Percentiles rank a stretch among this genome's conserved stretches.
Evolutionary conservation across 2,797 vertebrate genomes (phyloP).

Genomic region (Bovichtus diacanthus): DNA sequence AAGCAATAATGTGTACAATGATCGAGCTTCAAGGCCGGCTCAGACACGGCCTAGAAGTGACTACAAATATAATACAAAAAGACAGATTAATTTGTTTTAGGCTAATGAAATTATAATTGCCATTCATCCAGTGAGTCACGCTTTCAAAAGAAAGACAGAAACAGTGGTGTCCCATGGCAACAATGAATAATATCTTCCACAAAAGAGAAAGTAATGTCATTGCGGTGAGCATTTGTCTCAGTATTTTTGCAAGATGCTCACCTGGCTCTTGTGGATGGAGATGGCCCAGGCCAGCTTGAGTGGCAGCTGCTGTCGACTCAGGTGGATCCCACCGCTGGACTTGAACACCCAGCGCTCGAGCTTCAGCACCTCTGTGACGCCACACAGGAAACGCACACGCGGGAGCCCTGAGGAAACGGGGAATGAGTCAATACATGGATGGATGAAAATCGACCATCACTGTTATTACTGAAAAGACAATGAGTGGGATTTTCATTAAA

Average conservation of each 20-base stretch:
- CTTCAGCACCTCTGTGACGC: slow-evolving; percentile 88
- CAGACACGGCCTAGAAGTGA: no score
- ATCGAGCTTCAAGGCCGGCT: no score
- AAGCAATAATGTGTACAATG: no score
- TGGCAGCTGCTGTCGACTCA: slow-evolving; percentile 94
- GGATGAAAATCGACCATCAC: neutral
- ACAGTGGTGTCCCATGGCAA: neutral
- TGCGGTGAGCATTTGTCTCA: neutral
- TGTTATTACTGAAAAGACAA: neutral
- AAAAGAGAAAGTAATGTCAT: neutral
- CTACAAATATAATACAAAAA: neutral
- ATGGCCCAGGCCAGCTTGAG: slow-evolving; percentile 98
- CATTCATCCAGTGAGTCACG: slow-evolving; percentile 13
- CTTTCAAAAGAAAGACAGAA: neutral
- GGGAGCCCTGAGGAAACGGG: slow-evolving; percentile 86
- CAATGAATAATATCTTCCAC: neutral
- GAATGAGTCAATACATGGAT: neutral
- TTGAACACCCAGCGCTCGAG: slow-evolving; percentile 93
- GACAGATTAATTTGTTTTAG: neutral
- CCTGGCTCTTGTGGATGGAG: slow-evolving; percentile 99
- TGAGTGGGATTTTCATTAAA: neutral
- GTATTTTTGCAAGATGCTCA: slow-evolving; percentile 52
- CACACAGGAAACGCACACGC: slow-evolving; percentile 92
- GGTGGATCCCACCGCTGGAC: slow-evolving; percentile 84
- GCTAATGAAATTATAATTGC: slow-evolving; percentile 10